Evolutionary conservation across 2,797 vertebrate genomes (phyloP).

Genomic region (Basileuterus tristriatus): DNA sequence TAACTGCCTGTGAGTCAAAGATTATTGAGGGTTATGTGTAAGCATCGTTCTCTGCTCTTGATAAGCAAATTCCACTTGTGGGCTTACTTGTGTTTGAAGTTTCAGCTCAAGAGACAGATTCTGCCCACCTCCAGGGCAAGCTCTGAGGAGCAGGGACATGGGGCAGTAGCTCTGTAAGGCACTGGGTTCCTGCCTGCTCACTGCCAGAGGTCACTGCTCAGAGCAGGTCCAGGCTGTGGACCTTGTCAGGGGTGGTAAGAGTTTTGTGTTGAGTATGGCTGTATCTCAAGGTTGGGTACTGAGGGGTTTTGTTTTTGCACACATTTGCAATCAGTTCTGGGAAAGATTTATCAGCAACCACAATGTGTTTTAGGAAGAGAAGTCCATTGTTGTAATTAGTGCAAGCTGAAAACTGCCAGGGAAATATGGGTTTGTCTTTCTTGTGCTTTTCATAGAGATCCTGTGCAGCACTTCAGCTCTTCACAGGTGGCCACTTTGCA

Average conservation of each 20-base stretch:
- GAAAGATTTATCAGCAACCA: neutral
- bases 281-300: neutral
- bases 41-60: neutral
- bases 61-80: neutral
- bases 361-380: neutral
- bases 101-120: neutral
- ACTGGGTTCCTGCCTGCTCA: neutral
- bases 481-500: neutral
- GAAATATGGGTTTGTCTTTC: neutral
- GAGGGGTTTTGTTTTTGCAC: neutral
- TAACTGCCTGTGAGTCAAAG: neutral
- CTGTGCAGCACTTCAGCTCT: neutral
- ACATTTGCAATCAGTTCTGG: neutral
- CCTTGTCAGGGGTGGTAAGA: neutral
- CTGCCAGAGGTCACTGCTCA: neutral
- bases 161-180: neutral
- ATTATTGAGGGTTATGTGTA: neutral
- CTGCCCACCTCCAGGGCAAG: neutral
- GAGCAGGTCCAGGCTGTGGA: neutral
- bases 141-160: neutral
- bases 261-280: neutral
- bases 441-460: neutral
- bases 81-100: neutral
- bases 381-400: neutral
- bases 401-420: neutral